These are phyloP conservation scores for Acestrorhynchus altus DNA, from an alignment of 2,797 vertebrate genomes.

Conservation along the genomic window DNA sequence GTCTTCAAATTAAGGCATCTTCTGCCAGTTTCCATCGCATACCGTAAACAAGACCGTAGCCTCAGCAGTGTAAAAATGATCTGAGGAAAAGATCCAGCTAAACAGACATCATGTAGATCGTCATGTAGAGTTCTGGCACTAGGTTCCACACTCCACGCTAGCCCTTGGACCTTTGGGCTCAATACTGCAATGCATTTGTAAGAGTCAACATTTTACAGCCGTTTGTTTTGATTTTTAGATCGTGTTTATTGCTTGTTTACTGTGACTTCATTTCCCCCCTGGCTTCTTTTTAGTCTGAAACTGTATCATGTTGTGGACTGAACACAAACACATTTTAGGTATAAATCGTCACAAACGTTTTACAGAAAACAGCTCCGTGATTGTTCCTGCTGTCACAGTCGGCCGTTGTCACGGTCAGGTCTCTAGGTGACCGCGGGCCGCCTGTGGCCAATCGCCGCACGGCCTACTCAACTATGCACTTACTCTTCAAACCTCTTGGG, in stretches of 20 bases:
- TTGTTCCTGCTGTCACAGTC: slow-evolving; percentile 43
- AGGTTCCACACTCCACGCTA: slow-evolving; percentile 36
- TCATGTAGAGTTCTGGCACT: slow-evolving; percentile 28
- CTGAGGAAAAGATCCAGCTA: slow-evolving; percentile 8
- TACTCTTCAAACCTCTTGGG: slow-evolving; percentile 37
- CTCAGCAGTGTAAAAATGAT: neutral
- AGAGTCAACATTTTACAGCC: slow-evolving; percentile 20
- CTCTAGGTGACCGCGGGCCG: slow-evolving; percentile 25
- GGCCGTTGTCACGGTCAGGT: slow-evolving; percentile 37
- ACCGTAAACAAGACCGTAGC: neutral
- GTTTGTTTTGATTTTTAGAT: slow-evolving; percentile 38
- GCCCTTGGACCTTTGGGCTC: slow-evolving; percentile 52
- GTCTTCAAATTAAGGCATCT: slow-evolving; percentile 21
- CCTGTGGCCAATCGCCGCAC: neutral
- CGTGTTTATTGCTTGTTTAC: slow-evolving; percentile 56
- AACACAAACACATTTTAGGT: slow-evolving; percentile 47
- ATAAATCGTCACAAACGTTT: slow-evolving; percentile 45
- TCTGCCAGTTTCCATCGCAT: slow-evolving; percentile 14
- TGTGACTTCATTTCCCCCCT: slow-evolving; percentile 18
- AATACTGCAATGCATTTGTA: slow-evolving; percentile 36
- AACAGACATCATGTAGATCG: slow-evolving; percentile 38
- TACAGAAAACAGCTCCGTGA: slow-evolving; percentile 29
- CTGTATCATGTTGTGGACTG: slow-evolving; percentile 15
- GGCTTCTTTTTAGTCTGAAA: neutral
- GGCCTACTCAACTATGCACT: slow-evolving; percentile 40